These are phyloP conservation scores for Natrix natrix DNA, from an alignment of 2,797 vertebrate species.

Conservation along the genomic window DNA sequence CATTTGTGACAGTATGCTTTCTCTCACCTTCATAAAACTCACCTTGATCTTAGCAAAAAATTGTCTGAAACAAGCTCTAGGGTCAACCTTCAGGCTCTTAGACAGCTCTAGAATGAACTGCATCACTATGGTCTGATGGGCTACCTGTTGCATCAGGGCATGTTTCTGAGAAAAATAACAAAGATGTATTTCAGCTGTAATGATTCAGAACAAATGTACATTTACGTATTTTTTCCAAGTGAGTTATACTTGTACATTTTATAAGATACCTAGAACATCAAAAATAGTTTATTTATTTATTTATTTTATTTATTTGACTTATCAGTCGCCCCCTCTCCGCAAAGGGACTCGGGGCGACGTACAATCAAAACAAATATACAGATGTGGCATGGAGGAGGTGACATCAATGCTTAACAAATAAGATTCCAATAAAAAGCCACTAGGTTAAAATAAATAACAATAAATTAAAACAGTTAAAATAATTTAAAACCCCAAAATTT, in stretches of 20 bases:
- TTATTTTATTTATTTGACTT: too few relatives aligned
- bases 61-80: constrained; percentile 85
- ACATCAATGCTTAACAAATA: too few relatives aligned
- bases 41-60: constrained; percentile 93
- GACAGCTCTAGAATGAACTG: constrained; percentile 89
- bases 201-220: rapidly evolving
- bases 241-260: neutral
- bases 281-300: too few relatives aligned
- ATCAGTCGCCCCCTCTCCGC: too few relatives aligned
- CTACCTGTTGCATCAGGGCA: constrained; percentile 88
- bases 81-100: constrained; percentile 82
- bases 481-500: too few relatives aligned
- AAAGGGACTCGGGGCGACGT: too few relatives aligned
- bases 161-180: constrained; percentile 75
- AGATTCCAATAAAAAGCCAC: too few relatives aligned
- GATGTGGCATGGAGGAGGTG: too few relatives aligned
- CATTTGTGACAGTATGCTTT: neutral
- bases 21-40: neutral
- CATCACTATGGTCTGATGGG: constrained; percentile 92
- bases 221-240: neutral
- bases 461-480: too few relatives aligned
- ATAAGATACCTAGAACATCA: too few relatives aligned
- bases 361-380: too few relatives aligned
- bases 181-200: rapidly evolving
- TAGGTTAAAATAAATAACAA: too few relatives aligned